phyloP scores from a whole-genome alignment of 2,797 vertebrate species.

The Sebastes steindachneri region DNA sequence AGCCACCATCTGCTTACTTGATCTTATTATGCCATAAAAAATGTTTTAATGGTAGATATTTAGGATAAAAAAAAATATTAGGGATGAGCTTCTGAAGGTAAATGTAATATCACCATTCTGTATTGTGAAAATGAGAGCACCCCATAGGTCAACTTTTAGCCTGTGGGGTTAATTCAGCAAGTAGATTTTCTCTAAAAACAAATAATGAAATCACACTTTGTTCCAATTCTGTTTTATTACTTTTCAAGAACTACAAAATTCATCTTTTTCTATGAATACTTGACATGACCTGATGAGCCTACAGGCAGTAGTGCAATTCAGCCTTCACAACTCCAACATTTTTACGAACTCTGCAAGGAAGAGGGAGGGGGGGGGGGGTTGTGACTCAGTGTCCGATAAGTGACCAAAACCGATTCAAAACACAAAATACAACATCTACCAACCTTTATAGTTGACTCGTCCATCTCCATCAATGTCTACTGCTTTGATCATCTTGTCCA shows the following conservation, averaged over 20 bases:
- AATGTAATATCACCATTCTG: background rate
- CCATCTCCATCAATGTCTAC: constrained; percentile 99
- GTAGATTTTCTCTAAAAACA: background rate
- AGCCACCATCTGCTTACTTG: constrained; percentile 55
- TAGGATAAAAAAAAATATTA: background rate
- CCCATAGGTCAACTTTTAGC: background rate
- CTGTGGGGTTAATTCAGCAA: constrained; percentile 1
- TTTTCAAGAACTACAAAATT: background rate
- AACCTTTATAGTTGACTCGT: constrained; percentile 99
- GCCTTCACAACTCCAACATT: constrained; percentile 99
- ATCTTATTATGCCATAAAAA: constrained; percentile 8
- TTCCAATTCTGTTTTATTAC: background rate
- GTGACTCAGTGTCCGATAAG: background rate
- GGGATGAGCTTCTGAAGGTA: background rate
- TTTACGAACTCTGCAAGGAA: constrained; percentile 97
- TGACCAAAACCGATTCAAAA: background rate
- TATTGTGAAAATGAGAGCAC: background rate
- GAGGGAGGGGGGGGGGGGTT: background rate
- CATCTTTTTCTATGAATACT: background rate
- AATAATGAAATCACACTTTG: background rate
- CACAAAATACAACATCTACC: constrained; percentile 9
- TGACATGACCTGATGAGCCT: background rate
- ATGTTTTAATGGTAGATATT: no score
- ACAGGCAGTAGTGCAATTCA: no score
- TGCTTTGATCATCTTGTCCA: constrained; percentile 99